phyloP scores from a whole-genome alignment of 2,113 vertebrate genomes.

The Nothobranchius furzeri region DNA sequence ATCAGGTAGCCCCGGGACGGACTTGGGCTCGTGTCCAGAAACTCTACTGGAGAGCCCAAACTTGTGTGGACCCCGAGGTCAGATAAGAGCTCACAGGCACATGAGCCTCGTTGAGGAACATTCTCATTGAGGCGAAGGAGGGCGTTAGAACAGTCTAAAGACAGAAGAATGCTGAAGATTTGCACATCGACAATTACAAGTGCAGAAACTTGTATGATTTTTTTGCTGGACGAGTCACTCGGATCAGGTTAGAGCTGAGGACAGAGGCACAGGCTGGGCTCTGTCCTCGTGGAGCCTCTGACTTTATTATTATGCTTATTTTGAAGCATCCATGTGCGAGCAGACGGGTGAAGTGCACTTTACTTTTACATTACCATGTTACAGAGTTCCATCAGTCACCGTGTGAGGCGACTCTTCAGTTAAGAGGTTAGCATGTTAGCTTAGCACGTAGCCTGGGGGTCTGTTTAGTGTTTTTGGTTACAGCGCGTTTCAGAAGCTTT shows the following conservation, averaged over 20 bases:
- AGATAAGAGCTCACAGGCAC: too few relatives aligned
- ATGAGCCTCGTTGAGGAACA: too few relatives aligned
- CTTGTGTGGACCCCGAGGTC: too few relatives aligned
- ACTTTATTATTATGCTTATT: slow-evolving; percentile 64
- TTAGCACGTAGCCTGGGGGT: neutral
- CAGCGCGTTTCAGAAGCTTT: neutral
- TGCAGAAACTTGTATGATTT: slow-evolving; percentile 4
- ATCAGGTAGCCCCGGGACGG: slow-evolving; percentile 89
- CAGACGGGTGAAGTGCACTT: slow-evolving; percentile 80
- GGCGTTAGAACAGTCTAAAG: neutral
- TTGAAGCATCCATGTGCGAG: slow-evolving; percentile 64
- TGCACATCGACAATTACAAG: slow-evolving; percentile 61
- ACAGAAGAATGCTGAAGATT: slow-evolving; percentile 52
- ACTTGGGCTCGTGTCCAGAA: slow-evolving; percentile 1
- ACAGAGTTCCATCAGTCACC: slow-evolving; percentile 32
- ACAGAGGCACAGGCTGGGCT: slow-evolving; percentile 7
- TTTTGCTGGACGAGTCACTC: slow-evolving; percentile 30
- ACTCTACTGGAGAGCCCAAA: slow-evolving; percentile 10
- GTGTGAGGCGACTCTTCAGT: neutral
- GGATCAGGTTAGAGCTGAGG: neutral
- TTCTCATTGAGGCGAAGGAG: too few relatives aligned
- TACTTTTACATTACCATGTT: slow-evolving; percentile 66
- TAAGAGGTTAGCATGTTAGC: slow-evolving; percentile 7
- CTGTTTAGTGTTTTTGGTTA: neutral
- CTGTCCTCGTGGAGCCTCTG: slow-evolving; percentile 41